Evolutionary conservation across 2,113 vertebrate species (phyloP), one percentile per base, ranked within the genome.

Genomic region (Esox niger): DNA sequence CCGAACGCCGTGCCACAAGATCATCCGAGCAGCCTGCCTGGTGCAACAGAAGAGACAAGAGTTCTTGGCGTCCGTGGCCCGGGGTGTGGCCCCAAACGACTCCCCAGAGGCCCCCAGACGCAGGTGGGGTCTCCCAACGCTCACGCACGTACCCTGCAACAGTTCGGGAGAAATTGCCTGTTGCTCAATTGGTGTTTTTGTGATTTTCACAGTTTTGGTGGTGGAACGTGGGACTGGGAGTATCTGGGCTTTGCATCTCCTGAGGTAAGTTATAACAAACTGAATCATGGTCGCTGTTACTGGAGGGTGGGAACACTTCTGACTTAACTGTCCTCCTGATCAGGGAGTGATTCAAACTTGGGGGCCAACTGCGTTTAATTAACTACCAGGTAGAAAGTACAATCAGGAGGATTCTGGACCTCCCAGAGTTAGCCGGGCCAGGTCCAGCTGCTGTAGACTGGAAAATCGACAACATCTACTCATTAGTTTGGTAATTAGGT

Each of bases 151-250:
- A 59, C 56, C 11, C 4, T 69, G 49, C 17, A 15, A 59, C 21
- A 33, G 6, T 27, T 47, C 10, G 31, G 9, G 25, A 1, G n/a
- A 54, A 5, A 20, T 38, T 10, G 4, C 6, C 15, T 20, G 29
- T 20, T 4, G 62, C 9, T n/a, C n/a, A n/a, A n/a, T n/a, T n/a
- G n/a, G n/a, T n/a, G n/a, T 31, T 59, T 54, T 60, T 65, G 1
- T 61, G n/a, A 20, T 75, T 76, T 78, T 86, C 87, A n/a, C n/a
- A 99, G 97, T 89, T 98, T 99, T 90, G 95, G 95, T 86, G 97
- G 96, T 75, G 96, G 95, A 89, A 95, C 96, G 1, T 98, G 97
- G 96, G 96, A 99, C 91, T 99, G 96, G 97, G 96, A 99, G 77
- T 99, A 98, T 91, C 94, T 98, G 86, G 96, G 97, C 88, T 98